Percentiles rank a stretch among this genome's conserved stretches.
These are phyloP conservation scores for Chrysemys picta DNA, from an alignment of 2,113 vertebrate genomes.

Conservation along the genomic window DNA sequence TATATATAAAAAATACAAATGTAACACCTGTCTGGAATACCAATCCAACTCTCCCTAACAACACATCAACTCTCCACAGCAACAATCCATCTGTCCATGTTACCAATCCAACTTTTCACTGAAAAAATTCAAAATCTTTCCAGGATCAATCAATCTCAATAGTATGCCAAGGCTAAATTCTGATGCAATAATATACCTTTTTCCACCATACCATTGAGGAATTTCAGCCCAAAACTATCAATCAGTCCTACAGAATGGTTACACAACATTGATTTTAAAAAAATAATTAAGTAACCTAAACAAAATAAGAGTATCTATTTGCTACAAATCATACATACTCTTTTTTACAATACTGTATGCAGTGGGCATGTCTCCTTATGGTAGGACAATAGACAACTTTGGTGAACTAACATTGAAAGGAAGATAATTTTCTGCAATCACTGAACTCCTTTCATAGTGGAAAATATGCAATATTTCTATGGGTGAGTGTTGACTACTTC, in stretches of 20 bases:
- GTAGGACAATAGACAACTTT: constrained; percentile 42
- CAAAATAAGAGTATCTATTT: constrained; percentile 1
- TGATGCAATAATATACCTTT: constrained; percentile 20
- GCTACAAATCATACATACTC: background rate
- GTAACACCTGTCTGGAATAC: background rate
- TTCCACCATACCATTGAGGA: background rate
- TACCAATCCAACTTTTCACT: constrained; percentile 61
- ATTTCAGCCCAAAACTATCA: background rate
- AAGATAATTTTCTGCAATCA: constrained; percentile 63
- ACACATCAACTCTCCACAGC: constrained; percentile 43
- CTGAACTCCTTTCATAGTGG: constrained; percentile 38
- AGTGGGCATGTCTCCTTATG: constrained; percentile 32
- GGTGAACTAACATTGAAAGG: constrained; percentile 48
- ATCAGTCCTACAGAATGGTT: background rate
- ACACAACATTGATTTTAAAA: background rate
- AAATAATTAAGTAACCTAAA: background rate
- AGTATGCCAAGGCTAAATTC: constrained; percentile 7
- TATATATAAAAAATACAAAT: constrained; percentile 6
- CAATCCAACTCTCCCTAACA: constrained; percentile 64
- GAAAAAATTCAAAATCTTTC: constrained; percentile 65
- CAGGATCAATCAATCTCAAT: constrained; percentile 57
- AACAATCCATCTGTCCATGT: constrained; percentile 53
- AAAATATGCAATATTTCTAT: constrained; percentile 58
- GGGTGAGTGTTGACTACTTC: constrained; percentile 23
- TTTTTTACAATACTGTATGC: constrained; percentile 4